Base-by-base conservation (phyloP, 2,113 vertebrate species). In the Chaetorhynchus papuensis region DNA sequence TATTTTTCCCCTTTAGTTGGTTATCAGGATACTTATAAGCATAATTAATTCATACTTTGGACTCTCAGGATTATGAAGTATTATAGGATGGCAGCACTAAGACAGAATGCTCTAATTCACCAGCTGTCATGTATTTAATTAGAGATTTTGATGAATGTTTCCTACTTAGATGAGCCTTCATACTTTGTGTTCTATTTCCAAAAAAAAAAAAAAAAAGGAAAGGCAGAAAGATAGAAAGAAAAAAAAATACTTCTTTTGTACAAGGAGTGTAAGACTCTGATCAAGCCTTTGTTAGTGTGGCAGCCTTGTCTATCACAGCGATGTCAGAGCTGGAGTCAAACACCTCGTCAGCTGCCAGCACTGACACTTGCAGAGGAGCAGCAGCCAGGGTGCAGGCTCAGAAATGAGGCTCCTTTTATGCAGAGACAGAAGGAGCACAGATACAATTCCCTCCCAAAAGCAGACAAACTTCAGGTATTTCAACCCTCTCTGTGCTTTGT, bases 41-140 rank as follows among this genome's bases (percentile, higher is more conserved):
- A 94, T 98, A 97, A 98, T 98, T 97, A 98, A 98, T 98, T 98
- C 97, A 97, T 97, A 95, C 96, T 97, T 96, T 92, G 97, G 97
- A 97, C 97, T 98, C 95, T 94, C 63, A 97, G 97, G 97, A 98
- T 98, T 98, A 98, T 97, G 92, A 97, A 97, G 97, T 94, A 97
- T 98, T 98, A 97, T 69, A 97, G 90, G 90, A 97, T 96, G 95
- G 96, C 94, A 97, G 95, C 9, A 1, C 97, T 87, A 97, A 98
- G 97, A 98, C 97, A 98, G 98, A 97, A 98, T 87, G 93, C 97
- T 97, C 95, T 98, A 98, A 97, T 98, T 97, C 97, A 96, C 96
- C 97, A 98, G 97, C 98, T 98, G 98, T 96, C 96, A 94, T 97
- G 97, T 98, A 97, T 97, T 98, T 98, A 98, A 98, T 98, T 98